Base-by-base conservation (phyloP, 53 echinoderm and acorn worm species). In the Zoroaster sp. region DNA sequence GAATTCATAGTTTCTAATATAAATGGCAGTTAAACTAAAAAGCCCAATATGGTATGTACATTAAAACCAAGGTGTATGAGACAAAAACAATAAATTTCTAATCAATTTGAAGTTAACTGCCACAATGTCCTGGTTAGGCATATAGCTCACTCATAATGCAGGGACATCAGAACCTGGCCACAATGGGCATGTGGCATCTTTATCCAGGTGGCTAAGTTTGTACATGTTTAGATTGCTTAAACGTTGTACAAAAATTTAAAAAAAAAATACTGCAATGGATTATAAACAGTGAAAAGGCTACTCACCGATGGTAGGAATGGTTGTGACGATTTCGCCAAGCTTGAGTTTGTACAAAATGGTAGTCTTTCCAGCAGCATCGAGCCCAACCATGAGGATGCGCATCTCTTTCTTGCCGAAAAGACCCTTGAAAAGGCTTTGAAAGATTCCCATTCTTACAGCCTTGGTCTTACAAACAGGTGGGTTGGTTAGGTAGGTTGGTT, bases 291-390 rank as follows among this genome's bases (percentile, higher is more conserved):
- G 34, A 36, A 2, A 71, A 33, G n/a, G 18, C 34, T 81, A 73
- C 98, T 93, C 83, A 98, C 98, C 98, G 52, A 94, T 94, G 30
- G 94, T 92, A 6, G 98, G 94, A 87, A 93, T 98, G 89, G 95
- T 94, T 88, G 98, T 94, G 77, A 98, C 98, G 36, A 99, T 94
- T 93, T 99, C 99, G 40, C 99, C 99, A 11, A 99, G 88, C 82
- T 98, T 94, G 40, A 98, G 80, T 91, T 98, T 98, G 91, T 98
- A 91, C 42, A 98, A 90, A 55, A 98, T 96, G 10, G 98, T 94
- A 1, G 95, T 96, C 87, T 98, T 98, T 65, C 98, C 98, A 41
- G 98, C 95, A 7, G 94, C 95, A 51, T 96, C 95, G 38, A 98
- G 70, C 21, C 98, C 98, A 23, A 96, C 94, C 96, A 96, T 96